Conservation (phyloP, 2,797 vertebrate species). For the Okamejei kenojei region DNA sequence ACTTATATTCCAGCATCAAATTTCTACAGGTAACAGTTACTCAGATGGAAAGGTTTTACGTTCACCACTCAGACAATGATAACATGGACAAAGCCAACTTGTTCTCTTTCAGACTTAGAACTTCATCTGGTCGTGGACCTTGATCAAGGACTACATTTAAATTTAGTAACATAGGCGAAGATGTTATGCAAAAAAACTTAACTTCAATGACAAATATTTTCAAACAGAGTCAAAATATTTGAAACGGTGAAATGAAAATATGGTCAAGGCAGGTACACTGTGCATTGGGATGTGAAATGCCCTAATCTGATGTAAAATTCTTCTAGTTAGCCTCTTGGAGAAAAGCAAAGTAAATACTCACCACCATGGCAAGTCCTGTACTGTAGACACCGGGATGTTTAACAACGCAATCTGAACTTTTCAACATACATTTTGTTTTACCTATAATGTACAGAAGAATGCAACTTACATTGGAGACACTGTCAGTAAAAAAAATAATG, state of each 20-base stretch:
- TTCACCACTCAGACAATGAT: neutral
- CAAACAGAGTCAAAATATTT: too few species aligned
- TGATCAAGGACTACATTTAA: neutral
- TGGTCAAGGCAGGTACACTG: neutral
- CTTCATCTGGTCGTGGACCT: neutral
- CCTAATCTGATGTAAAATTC: neutral
- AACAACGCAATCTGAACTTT: conserved; percentile 95
- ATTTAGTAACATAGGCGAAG: neutral
- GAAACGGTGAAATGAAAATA: neutral
- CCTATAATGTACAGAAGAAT: conserved; percentile 59
- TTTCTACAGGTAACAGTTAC: neutral
- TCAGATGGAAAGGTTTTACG: neutral
- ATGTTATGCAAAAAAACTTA: neutral
- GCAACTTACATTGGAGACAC: neutral
- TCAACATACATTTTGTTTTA: conserved; percentile 98
- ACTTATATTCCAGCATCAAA: neutral
- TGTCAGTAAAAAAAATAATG: neutral
- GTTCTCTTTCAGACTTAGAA: neutral
- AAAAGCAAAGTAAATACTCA: conserved; percentile 52
- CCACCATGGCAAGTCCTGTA: conserved; percentile 97
- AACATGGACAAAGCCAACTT: neutral
- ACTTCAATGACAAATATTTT: neutral
- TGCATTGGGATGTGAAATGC: too few species aligned
- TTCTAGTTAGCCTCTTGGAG: neutral
- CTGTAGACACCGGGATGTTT: conserved; percentile 89